A percentile compares a stretch with the other conserved stretches of the same genome.
These are phyloP conservation scores for Phasia obesa DNA, from an alignment of 2,888 invertebrate species.

Conservation along the genomic window DNA sequence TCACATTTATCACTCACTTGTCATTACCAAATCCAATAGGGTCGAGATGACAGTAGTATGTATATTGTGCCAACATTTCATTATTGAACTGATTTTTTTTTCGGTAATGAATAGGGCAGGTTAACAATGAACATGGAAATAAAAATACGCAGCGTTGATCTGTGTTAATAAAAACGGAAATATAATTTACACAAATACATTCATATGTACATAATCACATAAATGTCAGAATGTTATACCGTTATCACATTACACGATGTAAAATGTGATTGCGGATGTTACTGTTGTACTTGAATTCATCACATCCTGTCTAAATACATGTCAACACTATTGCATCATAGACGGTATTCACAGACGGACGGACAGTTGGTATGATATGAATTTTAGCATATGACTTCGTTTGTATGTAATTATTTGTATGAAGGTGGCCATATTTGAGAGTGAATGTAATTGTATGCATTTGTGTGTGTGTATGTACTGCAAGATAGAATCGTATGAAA, in stretches of 20 bases:
- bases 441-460: too few relatives aligned
- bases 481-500: not conserved
- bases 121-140: not conserved
- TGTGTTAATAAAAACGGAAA: slow-evolving; percentile 43
- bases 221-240: slow-evolving; percentile 17
- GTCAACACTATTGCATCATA: slow-evolving; percentile 47
- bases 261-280: slow-evolving; percentile 13
- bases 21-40: slow-evolving; percentile 61
- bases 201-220: not conserved
- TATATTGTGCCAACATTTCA: slow-evolving; percentile 36
- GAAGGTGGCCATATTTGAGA: too few relatives aligned
- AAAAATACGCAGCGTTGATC: slow-evolving; percentile 4
- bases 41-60: slow-evolving; percentile 18
- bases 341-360: not conserved
- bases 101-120: not conserved
- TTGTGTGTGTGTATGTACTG: too few relatives aligned
- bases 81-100: slow-evolving; percentile 45
- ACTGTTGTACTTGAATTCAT: slow-evolving; percentile 11
- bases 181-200: slow-evolving; percentile 45
- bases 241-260: slow-evolving; percentile 45
- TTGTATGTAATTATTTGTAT: too few relatives aligned
- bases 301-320: slow-evolving; percentile 59
- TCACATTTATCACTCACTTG: slow-evolving; percentile 63
- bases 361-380: not conserved
- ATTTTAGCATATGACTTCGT: not conserved